These are phyloP conservation scores for Dipus sagitta DNA, from an alignment of 2,797 vertebrate species.

Conservation along the genomic window DNA sequence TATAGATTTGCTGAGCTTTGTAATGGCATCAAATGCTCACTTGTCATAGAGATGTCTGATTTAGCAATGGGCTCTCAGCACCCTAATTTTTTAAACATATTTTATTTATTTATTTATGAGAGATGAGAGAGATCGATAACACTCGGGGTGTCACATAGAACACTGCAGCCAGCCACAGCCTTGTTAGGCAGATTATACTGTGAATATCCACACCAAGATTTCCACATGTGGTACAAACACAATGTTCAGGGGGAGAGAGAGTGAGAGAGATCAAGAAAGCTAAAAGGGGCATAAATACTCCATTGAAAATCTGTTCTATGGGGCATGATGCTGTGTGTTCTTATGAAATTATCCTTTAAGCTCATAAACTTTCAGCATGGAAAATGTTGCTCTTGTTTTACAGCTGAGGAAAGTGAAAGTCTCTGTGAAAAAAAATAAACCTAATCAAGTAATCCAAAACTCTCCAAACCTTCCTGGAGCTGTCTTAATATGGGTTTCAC, in stretches of 20 bases:
- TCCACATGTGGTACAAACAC: neutral
- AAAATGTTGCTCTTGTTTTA: neutral
- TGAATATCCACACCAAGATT: neutral
- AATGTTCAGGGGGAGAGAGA: fast-evolving
- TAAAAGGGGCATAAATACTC: neutral
- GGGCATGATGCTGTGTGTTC: neutral
- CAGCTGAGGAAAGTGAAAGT: neutral
- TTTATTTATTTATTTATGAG: too few species aligned
- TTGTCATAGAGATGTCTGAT: neutral
- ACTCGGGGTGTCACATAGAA: neutral
- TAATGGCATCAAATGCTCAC: neutral
- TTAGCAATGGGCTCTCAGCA: too few species aligned
- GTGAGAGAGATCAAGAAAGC: neutral
- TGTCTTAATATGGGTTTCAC: neutral
- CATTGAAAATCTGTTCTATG: neutral
- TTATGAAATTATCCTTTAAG: neutral
- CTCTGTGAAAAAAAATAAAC: neutral
- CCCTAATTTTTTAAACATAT: too few species aligned
- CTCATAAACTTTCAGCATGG: neutral
- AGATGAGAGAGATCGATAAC: too few species aligned
- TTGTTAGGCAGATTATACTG: neutral
- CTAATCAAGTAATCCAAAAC: neutral
- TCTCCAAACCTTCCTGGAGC: too few species aligned
- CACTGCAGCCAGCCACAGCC: neutral
- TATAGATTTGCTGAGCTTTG: neutral